Conservation (phyloP, 2,888 invertebrate species). For the Acanthosepion esculentum region DNA sequence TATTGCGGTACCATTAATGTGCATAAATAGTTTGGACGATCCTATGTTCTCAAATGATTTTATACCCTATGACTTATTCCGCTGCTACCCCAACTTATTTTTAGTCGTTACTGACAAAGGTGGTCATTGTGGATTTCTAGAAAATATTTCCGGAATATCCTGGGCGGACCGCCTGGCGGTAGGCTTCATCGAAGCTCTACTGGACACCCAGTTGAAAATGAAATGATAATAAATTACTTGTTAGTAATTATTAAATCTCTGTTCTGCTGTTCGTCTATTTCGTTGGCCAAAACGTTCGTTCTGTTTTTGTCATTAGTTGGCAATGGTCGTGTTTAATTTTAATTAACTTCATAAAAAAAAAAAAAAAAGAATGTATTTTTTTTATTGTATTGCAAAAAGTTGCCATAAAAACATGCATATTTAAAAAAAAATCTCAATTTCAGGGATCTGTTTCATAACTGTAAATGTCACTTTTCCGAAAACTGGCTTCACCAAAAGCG, state of each 20-base stretch:
- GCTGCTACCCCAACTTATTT: slow-evolving; percentile 69
- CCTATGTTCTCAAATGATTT: slow-evolving; percentile 61
- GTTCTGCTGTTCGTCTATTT: too few species aligned
- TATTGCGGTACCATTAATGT: slow-evolving; percentile 70
- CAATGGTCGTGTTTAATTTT: too few species aligned
- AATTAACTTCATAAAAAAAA: too few species aligned
- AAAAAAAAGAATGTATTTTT: too few species aligned
- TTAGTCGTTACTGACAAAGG: slow-evolving; percentile 68
- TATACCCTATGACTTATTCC: slow-evolving; percentile 70
- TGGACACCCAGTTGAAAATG: slow-evolving; percentile 46
- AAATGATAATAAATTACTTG: slow-evolving; percentile 1
- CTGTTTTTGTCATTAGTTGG: too few species aligned
- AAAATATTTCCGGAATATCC: slow-evolving; percentile 57
- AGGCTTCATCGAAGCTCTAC: slow-evolving; percentile 62
- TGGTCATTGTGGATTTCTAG: slow-evolving; percentile 72
- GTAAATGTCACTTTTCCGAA: too few species aligned
- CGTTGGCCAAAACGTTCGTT: too few species aligned
- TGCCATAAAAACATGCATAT: too few species aligned
- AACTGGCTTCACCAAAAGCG: too few species aligned
- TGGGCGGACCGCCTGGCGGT: slow-evolving; percentile 63
- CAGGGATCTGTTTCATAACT: too few species aligned
- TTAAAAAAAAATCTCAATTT: too few species aligned
- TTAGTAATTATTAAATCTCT: not conserved
- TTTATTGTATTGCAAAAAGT: too few species aligned
- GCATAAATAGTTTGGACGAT: slow-evolving; percentile 70